Conservation (phyloP, 2,113 vertebrate genomes). For the Triplophysa rosa region DNA sequence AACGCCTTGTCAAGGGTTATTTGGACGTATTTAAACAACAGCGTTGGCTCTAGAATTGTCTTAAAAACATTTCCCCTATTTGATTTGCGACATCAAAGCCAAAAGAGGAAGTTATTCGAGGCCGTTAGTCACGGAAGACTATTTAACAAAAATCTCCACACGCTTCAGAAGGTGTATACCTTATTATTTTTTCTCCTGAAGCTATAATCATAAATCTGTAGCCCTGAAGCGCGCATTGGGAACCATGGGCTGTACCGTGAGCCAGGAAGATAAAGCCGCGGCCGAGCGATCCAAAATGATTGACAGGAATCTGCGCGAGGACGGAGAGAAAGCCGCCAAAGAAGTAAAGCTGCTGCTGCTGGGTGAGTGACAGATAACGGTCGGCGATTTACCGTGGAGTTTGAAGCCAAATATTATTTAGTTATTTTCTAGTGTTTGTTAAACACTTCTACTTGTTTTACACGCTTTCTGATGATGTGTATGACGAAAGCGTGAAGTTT, state of each 20-base stretch:
- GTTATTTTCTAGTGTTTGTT: no score
- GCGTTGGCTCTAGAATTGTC: neutral
- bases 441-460: neutral
- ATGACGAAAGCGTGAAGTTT: no score
- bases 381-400: neutral
- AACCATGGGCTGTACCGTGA: conserved; percentile 93
- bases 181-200: conserved; percentile 33
- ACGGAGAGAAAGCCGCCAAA: conserved; percentile 91
- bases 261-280: conserved; percentile 93
- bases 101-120: conserved; percentile 64
- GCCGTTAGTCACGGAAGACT: conserved; percentile 40
- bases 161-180: conserved; percentile 7
- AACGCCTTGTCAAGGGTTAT: neutral
- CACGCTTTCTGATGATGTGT: no score
- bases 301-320: conserved; percentile 90
- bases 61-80: conserved; percentile 4
- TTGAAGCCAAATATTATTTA: no score
- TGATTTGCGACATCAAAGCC: conserved; percentile 41
- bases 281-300: conserved; percentile 92
- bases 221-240: conserved; percentile 80
- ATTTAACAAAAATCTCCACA: neutral
- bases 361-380: conserved; percentile 74
- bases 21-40: neutral
- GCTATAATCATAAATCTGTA: conserved; percentile 57
- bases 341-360: conserved; percentile 93